Evolutionary conservation across 2,888 invertebrate genomes (phyloP).

Genomic region (Spicauda simplicius): DNA sequence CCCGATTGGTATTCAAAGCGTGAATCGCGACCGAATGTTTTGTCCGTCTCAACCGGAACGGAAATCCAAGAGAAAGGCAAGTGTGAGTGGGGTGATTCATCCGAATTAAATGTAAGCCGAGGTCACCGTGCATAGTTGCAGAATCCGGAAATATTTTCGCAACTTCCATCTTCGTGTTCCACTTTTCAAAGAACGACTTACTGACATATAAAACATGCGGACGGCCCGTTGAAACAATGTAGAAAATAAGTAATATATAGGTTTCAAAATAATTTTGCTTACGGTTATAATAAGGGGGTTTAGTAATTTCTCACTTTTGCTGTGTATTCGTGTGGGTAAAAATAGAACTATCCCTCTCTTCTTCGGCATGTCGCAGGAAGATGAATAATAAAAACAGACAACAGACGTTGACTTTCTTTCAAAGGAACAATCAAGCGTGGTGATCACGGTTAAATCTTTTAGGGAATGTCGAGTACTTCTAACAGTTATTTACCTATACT

Average conservation of each 20-base stretch:
- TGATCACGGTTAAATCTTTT: too few relatives aligned
- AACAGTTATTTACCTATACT: too few relatives aligned
- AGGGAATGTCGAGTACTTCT: too few relatives aligned
- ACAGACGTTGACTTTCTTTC: too few relatives aligned
- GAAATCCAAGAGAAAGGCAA: conserved; percentile 48
- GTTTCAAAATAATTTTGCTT: too few relatives aligned
- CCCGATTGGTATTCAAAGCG: conserved; percentile 40
- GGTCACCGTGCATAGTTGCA: conserved; percentile 32
- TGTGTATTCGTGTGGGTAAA: too few relatives aligned
- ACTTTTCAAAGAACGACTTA: conserved; percentile 17
- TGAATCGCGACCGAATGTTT: conserved; percentile 40
- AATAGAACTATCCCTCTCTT: too few relatives aligned
- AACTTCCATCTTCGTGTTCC: conserved; percentile 17
- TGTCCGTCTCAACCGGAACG: conserved; percentile 31
- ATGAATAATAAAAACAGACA: too few relatives aligned
- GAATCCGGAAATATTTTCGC: conserved; percentile 21
- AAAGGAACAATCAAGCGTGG: too few relatives aligned
- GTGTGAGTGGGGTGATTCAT: conserved; percentile 41
- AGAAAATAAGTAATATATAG: neutral
- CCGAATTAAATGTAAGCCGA: conserved; percentile 40
- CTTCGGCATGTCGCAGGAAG: too few relatives aligned
- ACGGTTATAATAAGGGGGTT: too few relatives aligned
- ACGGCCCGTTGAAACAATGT: conserved; percentile 10
- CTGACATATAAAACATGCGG: conserved; percentile 17
- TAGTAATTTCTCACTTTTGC: too few relatives aligned